phyloP scores from a whole-genome alignment of 2,113 vertebrate species.

The Antennarius striatus region DNA sequence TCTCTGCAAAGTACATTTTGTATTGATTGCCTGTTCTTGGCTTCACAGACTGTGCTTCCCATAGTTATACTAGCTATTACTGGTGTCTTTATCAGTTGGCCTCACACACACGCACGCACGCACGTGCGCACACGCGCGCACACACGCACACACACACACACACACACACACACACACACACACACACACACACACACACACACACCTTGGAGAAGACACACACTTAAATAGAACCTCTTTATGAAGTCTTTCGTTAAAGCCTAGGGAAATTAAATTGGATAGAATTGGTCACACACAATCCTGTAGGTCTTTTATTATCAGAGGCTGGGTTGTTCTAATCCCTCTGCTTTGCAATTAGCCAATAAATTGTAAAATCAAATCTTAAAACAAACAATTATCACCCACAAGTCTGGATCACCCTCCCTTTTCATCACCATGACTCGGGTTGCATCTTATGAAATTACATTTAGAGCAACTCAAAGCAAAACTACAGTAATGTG shows the following conservation, averaged over 20 bases:
- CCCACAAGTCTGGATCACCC: no score
- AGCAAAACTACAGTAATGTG: no score
- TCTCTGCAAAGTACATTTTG: constrained; percentile 73
- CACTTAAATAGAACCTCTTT: constrained; percentile 39
- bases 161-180: constrained; percentile 12
- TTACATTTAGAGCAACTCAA: no score
- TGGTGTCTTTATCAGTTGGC: constrained; percentile 60
- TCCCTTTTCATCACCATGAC: no score
- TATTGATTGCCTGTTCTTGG: constrained; percentile 69
- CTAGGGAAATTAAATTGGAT: constrained; percentile 40
- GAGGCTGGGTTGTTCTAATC: constrained; percentile 5
- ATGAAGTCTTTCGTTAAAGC: constrained; percentile 38
- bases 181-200: constrained; percentile 9
- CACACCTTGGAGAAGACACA: constrained; percentile 17
- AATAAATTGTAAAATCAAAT: constrained; percentile 2
- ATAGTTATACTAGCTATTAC: constrained; percentile 66
- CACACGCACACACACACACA: constrained; percentile 5
- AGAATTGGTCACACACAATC: constrained; percentile 31
- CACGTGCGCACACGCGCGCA: not conserved
- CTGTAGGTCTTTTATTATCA: constrained; percentile 20
- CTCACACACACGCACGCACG: constrained; percentile 5
- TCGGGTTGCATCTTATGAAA: no score
- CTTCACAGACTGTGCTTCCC: constrained; percentile 68
- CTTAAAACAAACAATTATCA: not conserved
- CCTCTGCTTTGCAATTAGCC: not conserved